Evolutionary conservation across 2,888 invertebrate species (phyloP), one percentile per base, ranked within the genome.

Genomic region (Mesorhabditis sp.): DNA sequence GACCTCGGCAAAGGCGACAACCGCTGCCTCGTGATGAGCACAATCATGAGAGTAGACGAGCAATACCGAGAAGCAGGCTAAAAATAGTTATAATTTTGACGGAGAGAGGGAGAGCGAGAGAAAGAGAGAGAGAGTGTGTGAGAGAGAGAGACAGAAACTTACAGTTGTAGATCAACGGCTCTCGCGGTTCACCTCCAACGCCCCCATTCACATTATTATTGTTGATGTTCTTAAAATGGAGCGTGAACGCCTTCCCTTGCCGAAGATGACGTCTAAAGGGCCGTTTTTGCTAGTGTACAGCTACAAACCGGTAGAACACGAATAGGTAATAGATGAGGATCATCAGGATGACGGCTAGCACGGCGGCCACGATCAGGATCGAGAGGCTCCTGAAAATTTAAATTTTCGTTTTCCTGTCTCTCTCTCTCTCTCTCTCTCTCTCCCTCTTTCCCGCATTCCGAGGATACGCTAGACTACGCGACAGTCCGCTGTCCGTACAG

Each of bases 21-120:
- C 84, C 2, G 81, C 80, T 5, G 78, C 77, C 43, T 85, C 84
- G 74, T 85, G 85, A 13, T 73, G 76, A 0, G 73, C 64, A 45
- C 79, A 76, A 71, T 85, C 85, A 70, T 85, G 85, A 7, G 83
- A 71, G 68, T 85, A 85, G 44, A 85, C 70, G 67, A 85, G 78
- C 44, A 85, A 72, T 4, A 85, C 73, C 6, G 82, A 81, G 44
- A 64, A 58, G 13, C 63, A 28, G 7, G n/a, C 69, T 69, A 58
- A 13, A 64, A 69, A 15, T n/a, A 2, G n/a, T 4, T 4, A 28
- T 67, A 61, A 61, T 67, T 15, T 3, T 4, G 42, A 28, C 28
- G 41, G 28, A 28, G 28, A 28, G 28, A 28, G 28, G 28, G 28
- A 28, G 28, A 28, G 28, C 1, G 28, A 28, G 28, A 28, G 28